phyloP scores from a whole-genome alignment of 2,888 invertebrate genomes.

The Desoria tigrina region DNA sequence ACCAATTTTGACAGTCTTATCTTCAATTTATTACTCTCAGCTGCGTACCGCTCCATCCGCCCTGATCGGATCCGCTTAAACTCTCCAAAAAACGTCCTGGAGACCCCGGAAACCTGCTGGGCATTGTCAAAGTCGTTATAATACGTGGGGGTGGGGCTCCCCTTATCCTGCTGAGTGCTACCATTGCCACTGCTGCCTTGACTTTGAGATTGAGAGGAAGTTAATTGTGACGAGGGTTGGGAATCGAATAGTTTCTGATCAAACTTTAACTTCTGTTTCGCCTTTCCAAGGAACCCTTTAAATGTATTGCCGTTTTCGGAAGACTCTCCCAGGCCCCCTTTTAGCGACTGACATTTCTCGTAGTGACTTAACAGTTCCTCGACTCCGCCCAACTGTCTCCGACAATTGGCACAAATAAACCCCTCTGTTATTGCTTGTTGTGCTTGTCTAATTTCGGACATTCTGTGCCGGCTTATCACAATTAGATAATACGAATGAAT shows the following conservation, averaged over 20 bases:
- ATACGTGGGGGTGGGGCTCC: constrained; percentile 29
- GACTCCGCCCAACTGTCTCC: constrained; percentile 44
- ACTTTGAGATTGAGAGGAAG: background rate
- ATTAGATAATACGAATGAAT: too few species aligned
- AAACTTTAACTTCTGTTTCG: constrained; percentile 43
- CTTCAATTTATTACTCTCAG: constrained; percentile 92
- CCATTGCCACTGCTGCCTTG: background rate
- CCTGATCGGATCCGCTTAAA: constrained; percentile 70
- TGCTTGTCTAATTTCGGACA: constrained; percentile 37
- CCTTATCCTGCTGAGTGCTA: constrained; percentile 26
- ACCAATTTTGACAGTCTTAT: constrained; percentile 85
- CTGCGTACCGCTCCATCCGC: constrained; percentile 81
- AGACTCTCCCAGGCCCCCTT: background rate
- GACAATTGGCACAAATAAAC: constrained; percentile 52
- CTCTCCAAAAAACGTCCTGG: constrained; percentile 69
- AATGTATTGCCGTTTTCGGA: constrained; percentile 25
- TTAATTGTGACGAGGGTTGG: constrained; percentile 26
- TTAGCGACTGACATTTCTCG: constrained; percentile 36
- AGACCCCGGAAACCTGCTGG: constrained; percentile 59
- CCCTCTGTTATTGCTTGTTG: constrained; percentile 48
- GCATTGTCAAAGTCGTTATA: constrained; percentile 48
- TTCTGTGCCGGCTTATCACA: background rate
- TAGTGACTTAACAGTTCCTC: constrained; percentile 48
- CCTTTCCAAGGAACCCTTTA: constrained; percentile 48
- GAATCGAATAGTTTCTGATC: constrained; percentile 29